phyloP scores from a whole-genome alignment of 2,888 invertebrate genomes.

The Pyrocoelia pectoralis region DNA sequence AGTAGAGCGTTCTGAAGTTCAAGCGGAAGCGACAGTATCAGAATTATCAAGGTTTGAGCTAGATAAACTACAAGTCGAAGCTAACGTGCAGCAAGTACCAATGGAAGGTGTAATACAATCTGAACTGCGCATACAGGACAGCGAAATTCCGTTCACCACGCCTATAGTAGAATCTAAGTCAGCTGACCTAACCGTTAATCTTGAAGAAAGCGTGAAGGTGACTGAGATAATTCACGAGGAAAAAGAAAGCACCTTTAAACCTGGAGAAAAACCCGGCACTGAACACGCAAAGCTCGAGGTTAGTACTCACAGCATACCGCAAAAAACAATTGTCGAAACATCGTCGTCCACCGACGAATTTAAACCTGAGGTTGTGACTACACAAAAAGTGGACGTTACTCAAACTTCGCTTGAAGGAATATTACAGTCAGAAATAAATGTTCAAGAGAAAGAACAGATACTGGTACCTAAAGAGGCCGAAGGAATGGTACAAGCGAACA shows the following conservation, averaged over 20 bases:
- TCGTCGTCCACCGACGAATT: constrained; percentile 40
- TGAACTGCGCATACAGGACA: constrained; percentile 55
- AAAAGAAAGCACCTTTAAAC: constrained; percentile 55
- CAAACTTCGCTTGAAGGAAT: constrained; percentile 46
- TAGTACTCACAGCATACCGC: constrained; percentile 55
- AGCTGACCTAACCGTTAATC: constrained; percentile 60
- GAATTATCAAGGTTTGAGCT: not conserved
- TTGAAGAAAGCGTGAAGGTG: constrained; percentile 56
- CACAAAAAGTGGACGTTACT: constrained; percentile 51
- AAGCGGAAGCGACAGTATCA: not conserved
- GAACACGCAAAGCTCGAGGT: constrained; percentile 50
- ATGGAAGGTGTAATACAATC: constrained; percentile 52
- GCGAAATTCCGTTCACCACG: constrained; percentile 53
- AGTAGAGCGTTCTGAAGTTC: not conserved
- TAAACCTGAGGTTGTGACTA: constrained; percentile 45
- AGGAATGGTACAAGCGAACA: constrained; percentile 54
- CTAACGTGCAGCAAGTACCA: constrained; percentile 48
- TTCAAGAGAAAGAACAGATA: constrained; percentile 49
- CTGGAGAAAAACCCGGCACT: constrained; percentile 25
- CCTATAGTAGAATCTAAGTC: constrained; percentile 60
- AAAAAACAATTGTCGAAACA: constrained; percentile 55
- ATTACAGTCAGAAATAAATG: constrained; percentile 49
- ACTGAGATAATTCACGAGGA: constrained; percentile 64
- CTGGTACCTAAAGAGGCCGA: constrained; percentile 26
- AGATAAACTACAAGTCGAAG: not conserved